Evolutionary conservation across 2,113 vertebrate species (phyloP), one percentile per base, ranked within the genome.

Genomic region (Bettongia penicillata): DNA sequence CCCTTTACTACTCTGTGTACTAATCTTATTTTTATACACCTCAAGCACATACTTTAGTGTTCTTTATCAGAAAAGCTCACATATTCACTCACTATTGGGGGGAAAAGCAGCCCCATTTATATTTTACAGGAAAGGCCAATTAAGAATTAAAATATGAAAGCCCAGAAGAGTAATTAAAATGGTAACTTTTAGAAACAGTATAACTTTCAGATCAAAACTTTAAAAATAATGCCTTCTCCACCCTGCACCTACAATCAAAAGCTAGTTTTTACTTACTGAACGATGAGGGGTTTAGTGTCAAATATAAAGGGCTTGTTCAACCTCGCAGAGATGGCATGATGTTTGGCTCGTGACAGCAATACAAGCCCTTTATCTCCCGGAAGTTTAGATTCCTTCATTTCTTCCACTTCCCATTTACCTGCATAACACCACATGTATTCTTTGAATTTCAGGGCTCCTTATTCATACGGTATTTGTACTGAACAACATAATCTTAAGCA

Each of bases 381-480:
- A 49, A 99, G 99, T 95, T 99, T 99, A 0, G 98, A 98, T 90
- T 99, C 99, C 97, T 99, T 99, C 99, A 99, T 99, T 94, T 99
- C 99, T 97, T 99, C 99, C 91, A 99, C 99, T 89, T 99, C 99
- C 99, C 99, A 99, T 98, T 99, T 99, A 97, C 99, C 99, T 99
- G 37, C 0, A 97, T 96, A 50, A 97, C 49, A 97, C 95, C 0
- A 97, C 8, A 90, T 90, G 3, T n/a, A 68, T 16, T 68, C 3
- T 11, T 10, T 68, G 31, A 31, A 90, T 48, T 90, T 49, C 9
- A 90, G 25, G 47, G 43, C 47, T 90, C n/a, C 43, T 43, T 48
- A 89, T 8, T 47, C 47, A 90, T 53, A 53, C 49, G 9, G 50
- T 31, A 48, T 50, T 31, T 90, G 4, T 49, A 28, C 24, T 51